Base-by-base conservation (phyloP, 2,888 invertebrate genomes). In the Hydriomena furcata region DNA sequence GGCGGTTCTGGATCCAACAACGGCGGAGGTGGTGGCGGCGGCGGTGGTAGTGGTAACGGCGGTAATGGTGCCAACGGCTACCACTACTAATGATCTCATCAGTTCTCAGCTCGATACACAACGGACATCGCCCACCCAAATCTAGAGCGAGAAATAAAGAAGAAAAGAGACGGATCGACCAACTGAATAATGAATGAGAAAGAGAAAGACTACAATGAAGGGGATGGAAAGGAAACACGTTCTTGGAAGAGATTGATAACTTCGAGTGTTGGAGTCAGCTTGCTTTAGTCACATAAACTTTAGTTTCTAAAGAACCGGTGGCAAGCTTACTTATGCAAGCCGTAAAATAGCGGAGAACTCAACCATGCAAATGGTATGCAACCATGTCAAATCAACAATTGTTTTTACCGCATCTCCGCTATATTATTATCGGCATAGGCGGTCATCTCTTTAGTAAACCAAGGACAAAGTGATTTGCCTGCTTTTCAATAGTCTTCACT, bases 1-100 rank as follows among this genome's bases (percentile, higher is more conserved):
- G 59, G 60, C 5, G 55, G 54, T 2, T 36, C 65, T 20, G 69
- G 71, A 5, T 61, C 68, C 27, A 72, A 75, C 12, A 58, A 66
- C 7, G 56, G 72, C 3, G 68, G 65, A 8, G 50, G 55, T 11
- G 59, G 64, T 3, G 64, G 68, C 24, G 55, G 63, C 21, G 67
- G 69, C 36, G 70, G 76, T n/a, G 62, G 64, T 2, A 73, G 76
- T 12, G 63, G 73, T 12, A 62, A 65, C 8, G 67, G 73, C 12
- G 76, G 79, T 21, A 51, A 34, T 32, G 40, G 55, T 6, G 54
- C 71, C 32, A 69, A 62, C 41, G 85, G 87, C 47, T 88, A 88
- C 71, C 87, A 84, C 61, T 89, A 88, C 65, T 61, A 55, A 52
- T 84, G 78, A 88, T 82, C 81, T 83, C 79, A 61, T 54, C 36